Percentiles rank a stretch among this genome's conserved stretches.
Evolutionary conservation across 2,113 vertebrate species (phyloP).

Genomic region (Vulpes ferrilata): DNA sequence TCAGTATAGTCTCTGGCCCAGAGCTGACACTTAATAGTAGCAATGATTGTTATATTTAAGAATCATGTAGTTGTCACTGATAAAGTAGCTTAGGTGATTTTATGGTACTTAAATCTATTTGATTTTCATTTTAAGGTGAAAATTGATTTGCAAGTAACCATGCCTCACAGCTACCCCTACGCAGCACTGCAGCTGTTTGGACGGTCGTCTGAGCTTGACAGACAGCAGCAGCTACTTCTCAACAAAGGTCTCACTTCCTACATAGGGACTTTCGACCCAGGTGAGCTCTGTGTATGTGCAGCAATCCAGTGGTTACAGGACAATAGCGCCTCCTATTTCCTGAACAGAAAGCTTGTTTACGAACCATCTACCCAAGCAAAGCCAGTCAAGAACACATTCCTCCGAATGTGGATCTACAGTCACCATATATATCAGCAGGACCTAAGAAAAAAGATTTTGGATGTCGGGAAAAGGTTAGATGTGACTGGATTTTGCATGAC

Average conservation of each 20-base stretch:
- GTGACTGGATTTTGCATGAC: conserved; percentile 90
- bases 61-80: background rate
- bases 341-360: background rate
- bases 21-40: background rate
- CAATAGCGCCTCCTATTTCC: conserved; percentile 83
- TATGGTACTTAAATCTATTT: conserved; percentile 38
- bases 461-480: conserved; percentile 86
- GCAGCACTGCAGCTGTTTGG: conserved; percentile 86
- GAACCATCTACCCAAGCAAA: conserved; percentile 38
- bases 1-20: background rate
- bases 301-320: conserved; percentile 90
- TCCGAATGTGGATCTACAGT: conserved; percentile 91
- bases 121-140: conserved; percentile 84
- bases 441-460: conserved; percentile 89
- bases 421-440: conserved; percentile 91
- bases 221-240: conserved; percentile 87
- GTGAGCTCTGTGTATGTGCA: conserved; percentile 85
- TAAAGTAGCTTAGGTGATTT: background rate
- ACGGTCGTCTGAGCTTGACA: conserved; percentile 84
- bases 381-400: conserved; percentile 74
- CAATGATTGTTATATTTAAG: background rate
- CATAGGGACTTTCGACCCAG: conserved; percentile 83
- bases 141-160: conserved; percentile 87
- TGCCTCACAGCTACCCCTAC: conserved; percentile 87
- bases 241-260: conserved; percentile 85